phyloP scores from a whole-genome alignment of 2,797 vertebrate genomes.

The Chloroceryle amazona region DNA sequence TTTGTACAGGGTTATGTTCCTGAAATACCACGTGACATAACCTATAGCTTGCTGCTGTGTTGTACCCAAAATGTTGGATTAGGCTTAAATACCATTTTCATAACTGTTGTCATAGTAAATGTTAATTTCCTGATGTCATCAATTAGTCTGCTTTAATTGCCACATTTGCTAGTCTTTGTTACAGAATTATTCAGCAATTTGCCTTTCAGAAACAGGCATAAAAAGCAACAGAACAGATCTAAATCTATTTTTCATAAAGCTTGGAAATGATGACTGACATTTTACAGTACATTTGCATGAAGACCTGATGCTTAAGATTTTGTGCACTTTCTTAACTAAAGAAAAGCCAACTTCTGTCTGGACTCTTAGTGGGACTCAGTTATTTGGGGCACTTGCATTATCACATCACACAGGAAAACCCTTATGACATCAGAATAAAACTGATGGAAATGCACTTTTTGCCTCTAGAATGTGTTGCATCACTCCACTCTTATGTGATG shows the following conservation, averaged over 20 bases:
- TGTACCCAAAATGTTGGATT: neutral
- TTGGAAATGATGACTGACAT: neutral
- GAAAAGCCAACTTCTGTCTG: neutral
- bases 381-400: neutral
- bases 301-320: neutral
- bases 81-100: neutral
- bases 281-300: neutral
- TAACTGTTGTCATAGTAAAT: neutral
- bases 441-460: neutral
- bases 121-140: neutral
- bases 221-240: neutral
- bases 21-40: neutral
- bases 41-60: neutral
- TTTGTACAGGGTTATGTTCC: neutral
- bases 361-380: neutral
- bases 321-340: neutral
- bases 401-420: accelerated
- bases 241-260: neutral
- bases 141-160: neutral
- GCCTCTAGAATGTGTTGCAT: neutral
- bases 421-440: neutral
- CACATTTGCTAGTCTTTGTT: neutral
- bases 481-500: neutral
- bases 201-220: neutral
- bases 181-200: neutral